These are phyloP conservation scores for Metaphire vulgaris DNA, from an alignment of 1,140 invertebrate species.

Conservation along the genomic window DNA sequence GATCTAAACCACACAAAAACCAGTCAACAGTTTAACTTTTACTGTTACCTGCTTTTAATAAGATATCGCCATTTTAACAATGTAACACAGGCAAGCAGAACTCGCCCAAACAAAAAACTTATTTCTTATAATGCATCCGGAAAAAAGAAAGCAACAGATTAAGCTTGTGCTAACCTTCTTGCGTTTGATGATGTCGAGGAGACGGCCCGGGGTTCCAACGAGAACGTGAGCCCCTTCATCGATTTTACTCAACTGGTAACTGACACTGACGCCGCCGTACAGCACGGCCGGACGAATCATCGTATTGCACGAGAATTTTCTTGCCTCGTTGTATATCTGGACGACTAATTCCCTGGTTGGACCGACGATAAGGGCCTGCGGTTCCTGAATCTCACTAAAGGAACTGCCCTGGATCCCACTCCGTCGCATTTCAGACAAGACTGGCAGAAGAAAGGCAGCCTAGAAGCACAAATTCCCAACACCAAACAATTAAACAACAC, in stretches of 20 bases:
- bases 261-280: conserved; percentile 79
- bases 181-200: conserved; percentile 69
- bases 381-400: conserved; percentile 52
- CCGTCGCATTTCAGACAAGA: conserved; percentile 43
- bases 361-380: conserved; percentile 70
- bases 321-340: conserved; percentile 77
- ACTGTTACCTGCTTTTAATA: no score
- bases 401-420: conserved; percentile 38
- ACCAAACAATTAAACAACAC: not conserved
- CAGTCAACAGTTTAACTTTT: no score
- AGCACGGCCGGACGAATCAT: conserved; percentile 65
- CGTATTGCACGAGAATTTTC: conserved; percentile 73
- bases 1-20: conserved; percentile 53
- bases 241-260: conserved; percentile 63
- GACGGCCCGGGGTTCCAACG: conserved; percentile 84
- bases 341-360: conserved; percentile 84
- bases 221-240: conserved; percentile 75
- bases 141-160: not conserved
- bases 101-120: not conserved
- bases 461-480: conserved; percentile 38
- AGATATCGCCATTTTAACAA: no score
- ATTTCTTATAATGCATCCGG: not conserved
- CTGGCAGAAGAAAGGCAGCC: conserved; percentile 86
- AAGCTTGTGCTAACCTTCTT: not conserved
- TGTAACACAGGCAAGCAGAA: no score